Evolutionary conservation across 2,113 vertebrate species (phyloP).

Genomic region (Elephas maximus): DNA sequence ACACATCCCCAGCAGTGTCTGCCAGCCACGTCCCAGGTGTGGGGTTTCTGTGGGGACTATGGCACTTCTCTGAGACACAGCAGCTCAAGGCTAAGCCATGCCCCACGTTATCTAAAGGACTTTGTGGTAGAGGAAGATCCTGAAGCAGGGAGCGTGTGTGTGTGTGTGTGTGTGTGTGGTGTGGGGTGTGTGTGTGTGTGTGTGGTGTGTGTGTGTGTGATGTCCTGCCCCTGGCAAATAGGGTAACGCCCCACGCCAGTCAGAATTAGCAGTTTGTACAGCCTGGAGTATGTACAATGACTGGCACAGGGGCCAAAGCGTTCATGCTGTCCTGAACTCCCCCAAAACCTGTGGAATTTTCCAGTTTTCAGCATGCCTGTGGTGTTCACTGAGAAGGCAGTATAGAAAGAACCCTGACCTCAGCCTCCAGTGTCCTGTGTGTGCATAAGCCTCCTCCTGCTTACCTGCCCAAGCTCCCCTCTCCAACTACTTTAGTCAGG

Average conservation of each 20-base stretch:
- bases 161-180: rapidly evolving
- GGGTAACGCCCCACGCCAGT: rapidly evolving
- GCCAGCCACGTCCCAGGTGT: background rate
- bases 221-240: background rate
- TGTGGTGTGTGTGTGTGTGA: rapidly evolving
- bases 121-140: background rate
- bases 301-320: background rate
- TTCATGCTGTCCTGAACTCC: background rate
- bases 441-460: background rate
- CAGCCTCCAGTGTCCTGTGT: background rate
- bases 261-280: background rate
- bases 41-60: background rate
- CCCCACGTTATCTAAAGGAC: background rate
- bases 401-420: background rate
- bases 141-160: background rate
- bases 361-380: background rate
- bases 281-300: background rate
- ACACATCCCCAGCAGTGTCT: background rate
- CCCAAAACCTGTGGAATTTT: constrained; percentile 35
- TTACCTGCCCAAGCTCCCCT: rapidly evolving
- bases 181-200: no score
- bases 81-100: background rate
- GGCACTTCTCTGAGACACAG: background rate
- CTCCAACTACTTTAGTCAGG: background rate
- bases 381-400: background rate